Conservation (phyloP, 2,113 vertebrate genomes). For the Bungarus multicinctus region DNA sequence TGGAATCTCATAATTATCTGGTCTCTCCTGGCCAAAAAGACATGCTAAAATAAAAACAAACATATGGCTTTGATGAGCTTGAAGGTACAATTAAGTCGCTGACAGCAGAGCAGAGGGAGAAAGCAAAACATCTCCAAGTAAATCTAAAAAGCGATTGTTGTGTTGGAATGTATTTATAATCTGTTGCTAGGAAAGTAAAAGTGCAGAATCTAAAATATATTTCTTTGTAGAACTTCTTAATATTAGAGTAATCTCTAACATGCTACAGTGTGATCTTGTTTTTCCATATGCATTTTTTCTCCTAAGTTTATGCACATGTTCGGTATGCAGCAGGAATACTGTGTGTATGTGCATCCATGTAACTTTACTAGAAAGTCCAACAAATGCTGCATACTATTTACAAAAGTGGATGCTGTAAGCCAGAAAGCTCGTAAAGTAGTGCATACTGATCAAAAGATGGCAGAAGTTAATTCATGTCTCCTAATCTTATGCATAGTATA, state of each 20-base stretch:
- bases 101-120: background rate
- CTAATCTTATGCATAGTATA: background rate
- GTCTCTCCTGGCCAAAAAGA: slow-evolving; percentile 7
- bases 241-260: background rate
- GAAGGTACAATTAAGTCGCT: slow-evolving; percentile 7
- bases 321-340: background rate
- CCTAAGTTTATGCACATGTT: background rate
- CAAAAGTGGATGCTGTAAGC: background rate
- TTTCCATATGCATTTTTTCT: background rate
- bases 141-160: background rate
- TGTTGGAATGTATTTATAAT: slow-evolving; percentile 12
- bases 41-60: background rate
- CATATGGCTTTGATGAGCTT: background rate
- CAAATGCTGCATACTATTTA: background rate
- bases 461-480: background rate
- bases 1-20: background rate
- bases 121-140: background rate
- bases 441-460: background rate
- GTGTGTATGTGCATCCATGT: background rate
- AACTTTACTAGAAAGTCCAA: background rate
- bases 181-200: background rate
- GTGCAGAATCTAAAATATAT: background rate
- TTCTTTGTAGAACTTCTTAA: background rate
- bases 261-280: background rate
- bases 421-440: background rate